A percentile compares a stretch with the other conserved stretches of the same genome.
Evolutionary conservation across 2,888 invertebrate genomes (phyloP).

Genomic region (Escarpia spicata): DNA sequence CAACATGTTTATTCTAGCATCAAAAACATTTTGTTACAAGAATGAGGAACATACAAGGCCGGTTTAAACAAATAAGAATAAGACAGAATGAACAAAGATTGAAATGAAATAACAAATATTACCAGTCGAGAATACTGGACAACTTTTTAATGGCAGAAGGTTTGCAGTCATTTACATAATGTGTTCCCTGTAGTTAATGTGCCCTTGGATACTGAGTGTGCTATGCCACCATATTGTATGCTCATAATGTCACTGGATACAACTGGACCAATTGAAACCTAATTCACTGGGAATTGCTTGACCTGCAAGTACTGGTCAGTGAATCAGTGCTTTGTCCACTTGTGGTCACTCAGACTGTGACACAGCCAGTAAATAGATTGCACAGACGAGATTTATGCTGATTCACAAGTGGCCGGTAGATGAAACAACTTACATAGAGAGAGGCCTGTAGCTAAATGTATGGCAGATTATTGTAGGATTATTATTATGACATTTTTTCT

Average conservation of each 20-base stretch:
- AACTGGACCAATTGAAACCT: background rate
- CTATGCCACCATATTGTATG: background rate
- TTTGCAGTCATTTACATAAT: background rate
- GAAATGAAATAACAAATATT: no score
- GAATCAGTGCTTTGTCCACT: background rate
- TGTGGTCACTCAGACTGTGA: background rate
- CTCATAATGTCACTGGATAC: slow-evolving; percentile 2
- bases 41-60: no score
- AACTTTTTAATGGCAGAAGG: background rate
- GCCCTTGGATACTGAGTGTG: background rate
- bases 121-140: background rate
- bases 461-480: background rate
- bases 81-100: no score
- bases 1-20: no score
- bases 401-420: background rate
- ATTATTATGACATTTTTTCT: background rate
- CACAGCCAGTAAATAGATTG: background rate
- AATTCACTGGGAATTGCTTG: background rate
- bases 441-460: background rate
- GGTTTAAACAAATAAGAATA: no score
- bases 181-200: background rate
- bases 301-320: slow-evolving; percentile 1
- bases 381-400: background rate
- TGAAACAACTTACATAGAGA: background rate
- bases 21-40: no score